Base-by-base conservation (phyloP, 2,888 invertebrate species). In the Heliconius aoede region DNA sequence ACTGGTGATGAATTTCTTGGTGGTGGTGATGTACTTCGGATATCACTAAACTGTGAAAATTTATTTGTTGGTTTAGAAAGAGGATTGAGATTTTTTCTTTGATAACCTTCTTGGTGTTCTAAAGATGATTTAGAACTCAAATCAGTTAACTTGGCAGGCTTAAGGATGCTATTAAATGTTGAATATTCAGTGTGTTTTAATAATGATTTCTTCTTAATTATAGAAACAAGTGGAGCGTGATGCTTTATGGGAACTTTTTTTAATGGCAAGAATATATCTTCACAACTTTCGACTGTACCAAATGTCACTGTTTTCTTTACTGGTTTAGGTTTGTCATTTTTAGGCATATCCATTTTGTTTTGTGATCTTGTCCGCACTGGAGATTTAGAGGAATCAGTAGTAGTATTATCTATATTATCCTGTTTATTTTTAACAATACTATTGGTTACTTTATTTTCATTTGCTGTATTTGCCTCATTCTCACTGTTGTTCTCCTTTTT, bases 221-320 rank as follows among this genome's bases (percentile, higher is more conserved):
- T 96, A 72, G 96, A 95, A 74, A 95, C 91, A 74, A 96, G 91
- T 64, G 95, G 96, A 81, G 95, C 95, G 86, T 95, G 95, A 77
- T 95, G 95, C 88, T 95, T 96, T 69, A 94, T 91, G 65, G 95
- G 93, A 80, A 95, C 91, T 83, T 95, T 95, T 85, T 95, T 95
- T 9, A 95, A 88, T 51, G 95, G 94, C 81, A 95, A 92, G 83
- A 95, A 91, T 79, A 92, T 93, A 85, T 96, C 96, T 87, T 95
- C 95, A 86, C 95, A 96, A 80, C 95, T 95, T 85, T 96, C 96
- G 77, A 95, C 95, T 82, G 95, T 95, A 80, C 95, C 95, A 88
- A 96, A 96, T 73, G 96, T 96, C 30, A 96, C 96, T 67, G 95
- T 95, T 90, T 96, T 96, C 88, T 95, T 96, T 76, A 95, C 90